Evolutionary conservation across 2,888 invertebrate species (phyloP).

Genomic region (Biston betularia): DNA sequence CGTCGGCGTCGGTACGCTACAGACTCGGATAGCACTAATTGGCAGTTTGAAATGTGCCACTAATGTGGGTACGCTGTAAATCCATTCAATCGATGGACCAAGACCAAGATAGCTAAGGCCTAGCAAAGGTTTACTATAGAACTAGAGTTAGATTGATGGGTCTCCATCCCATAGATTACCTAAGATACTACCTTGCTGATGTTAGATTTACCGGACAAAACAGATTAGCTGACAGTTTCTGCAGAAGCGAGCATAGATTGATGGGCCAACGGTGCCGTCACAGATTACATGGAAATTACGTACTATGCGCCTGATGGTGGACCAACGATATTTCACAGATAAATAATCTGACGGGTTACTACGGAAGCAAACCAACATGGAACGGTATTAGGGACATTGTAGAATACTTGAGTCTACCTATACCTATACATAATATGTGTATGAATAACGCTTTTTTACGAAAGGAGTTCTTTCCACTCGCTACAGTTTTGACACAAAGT

Average conservation of each 20-base stretch:
- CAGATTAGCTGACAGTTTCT: conserved; percentile 17
- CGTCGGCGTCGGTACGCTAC: conserved; percentile 67
- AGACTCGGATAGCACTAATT: conserved; percentile 66
- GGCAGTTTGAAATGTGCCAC: conserved; percentile 79
- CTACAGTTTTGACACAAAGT: too few species aligned
- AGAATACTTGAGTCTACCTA: neutral
- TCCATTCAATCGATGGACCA: conserved; percentile 48
- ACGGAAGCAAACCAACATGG: neutral
- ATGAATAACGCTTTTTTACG: too few species aligned
- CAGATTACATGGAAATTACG: neutral
- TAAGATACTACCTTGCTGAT: conserved; percentile 1
- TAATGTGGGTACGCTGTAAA: conserved; percentile 74
- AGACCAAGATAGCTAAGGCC: neutral
- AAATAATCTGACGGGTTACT: conserved; percentile 9
- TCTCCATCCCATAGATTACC: conserved; percentile 15
- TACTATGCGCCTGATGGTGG: neutral
- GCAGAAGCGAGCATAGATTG: neutral
- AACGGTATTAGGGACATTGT: neutral
- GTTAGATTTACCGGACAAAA: conserved; percentile 13
- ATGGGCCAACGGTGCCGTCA: neutral
- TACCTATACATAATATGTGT: too few species aligned
- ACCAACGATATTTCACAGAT: conserved; percentile 17
- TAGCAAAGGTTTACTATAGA: neutral
- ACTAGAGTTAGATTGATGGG: neutral
- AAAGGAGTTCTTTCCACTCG: too few species aligned